phyloP scores from a whole-genome alignment of 1,140 invertebrate genomes.

The Formica exsecta region DNA sequence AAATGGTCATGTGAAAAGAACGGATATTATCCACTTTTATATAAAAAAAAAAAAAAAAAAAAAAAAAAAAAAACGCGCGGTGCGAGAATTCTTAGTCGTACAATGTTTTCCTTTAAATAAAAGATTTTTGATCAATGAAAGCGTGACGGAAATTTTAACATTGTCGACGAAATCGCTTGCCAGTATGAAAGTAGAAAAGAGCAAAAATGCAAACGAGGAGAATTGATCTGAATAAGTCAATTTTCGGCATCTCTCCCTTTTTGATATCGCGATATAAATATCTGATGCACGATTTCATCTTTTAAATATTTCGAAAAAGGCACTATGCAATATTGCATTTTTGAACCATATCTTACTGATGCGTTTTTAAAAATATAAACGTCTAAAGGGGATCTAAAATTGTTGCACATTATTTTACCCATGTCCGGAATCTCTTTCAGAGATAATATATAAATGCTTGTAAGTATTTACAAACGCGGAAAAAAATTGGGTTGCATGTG shows the following conservation, averaged over 20 bases:
- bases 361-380: too few relatives aligned
- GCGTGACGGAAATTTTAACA: too few relatives aligned
- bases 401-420: neutral
- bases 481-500: slow-evolving; percentile 43
- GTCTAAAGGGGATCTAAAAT: neutral
- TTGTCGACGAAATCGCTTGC: neutral
- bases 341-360: neutral
- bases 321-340: too few relatives aligned
- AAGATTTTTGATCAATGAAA: neutral
- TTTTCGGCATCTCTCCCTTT: slow-evolving; percentile 74
- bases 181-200: neutral
- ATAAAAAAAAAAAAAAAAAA: neutral
- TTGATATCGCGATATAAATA: neutral
- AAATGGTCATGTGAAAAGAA: neutral
- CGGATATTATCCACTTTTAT: neutral
- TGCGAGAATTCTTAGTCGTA: neutral
- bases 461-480: neutral
- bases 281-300: neutral
- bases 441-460: neutral
- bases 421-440: neutral
- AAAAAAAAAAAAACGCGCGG: neutral
- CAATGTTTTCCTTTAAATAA: neutral
- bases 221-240: slow-evolving; percentile 82
- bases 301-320: neutral
- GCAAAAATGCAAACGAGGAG: slow-evolving; percentile 31